Percentiles rank a stretch among this genome's conserved stretches.
Conservation (phyloP, 2,113 vertebrate genomes). For the Eudyptes chrysolophus region DNA sequence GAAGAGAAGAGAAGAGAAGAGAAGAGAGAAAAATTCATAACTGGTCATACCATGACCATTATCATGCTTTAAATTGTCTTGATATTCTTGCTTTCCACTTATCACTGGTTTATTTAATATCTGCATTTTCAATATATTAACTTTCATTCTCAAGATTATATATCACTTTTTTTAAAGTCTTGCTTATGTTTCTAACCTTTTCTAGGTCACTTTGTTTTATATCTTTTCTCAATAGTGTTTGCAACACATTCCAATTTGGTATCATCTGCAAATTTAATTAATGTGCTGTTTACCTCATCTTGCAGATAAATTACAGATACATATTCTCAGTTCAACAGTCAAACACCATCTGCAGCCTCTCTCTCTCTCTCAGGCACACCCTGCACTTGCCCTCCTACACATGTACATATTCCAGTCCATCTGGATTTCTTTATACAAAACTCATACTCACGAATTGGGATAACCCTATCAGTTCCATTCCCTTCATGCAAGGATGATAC, state of each 20-base stretch:
- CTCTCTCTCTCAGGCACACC: slow-evolving; percentile 14
- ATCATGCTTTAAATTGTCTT: not conserved
- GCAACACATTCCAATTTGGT: slow-evolving; percentile 39
- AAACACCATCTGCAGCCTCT: slow-evolving; percentile 59
- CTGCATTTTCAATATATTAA: not conserved
- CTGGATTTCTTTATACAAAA: slow-evolving; percentile 43
- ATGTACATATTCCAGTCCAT: slow-evolving; percentile 27
- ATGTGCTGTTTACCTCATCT: slow-evolving; percentile 61
- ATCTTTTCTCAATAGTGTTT: slow-evolving; percentile 34
- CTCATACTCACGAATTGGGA: not conserved
- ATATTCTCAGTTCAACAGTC: slow-evolving; percentile 66
- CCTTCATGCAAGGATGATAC: not conserved
- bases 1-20: too few species aligned
- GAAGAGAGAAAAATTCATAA: not conserved
- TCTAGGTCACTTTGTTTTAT: slow-evolving; percentile 57
- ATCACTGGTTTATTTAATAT: not conserved
- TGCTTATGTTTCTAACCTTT: not conserved
- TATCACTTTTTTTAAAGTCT: not conserved
- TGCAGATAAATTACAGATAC: slow-evolving; percentile 65
- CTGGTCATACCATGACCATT: accelerated
- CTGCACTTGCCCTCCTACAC: slow-evolving; percentile 10
- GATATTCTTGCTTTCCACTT: not conserved
- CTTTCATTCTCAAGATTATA: not conserved
- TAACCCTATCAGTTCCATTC: not conserved
- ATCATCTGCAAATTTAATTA: slow-evolving; percentile 69